phyloP scores from a whole-genome alignment of 2,797 vertebrate genomes.

The Iguana delicatissima region DNA sequence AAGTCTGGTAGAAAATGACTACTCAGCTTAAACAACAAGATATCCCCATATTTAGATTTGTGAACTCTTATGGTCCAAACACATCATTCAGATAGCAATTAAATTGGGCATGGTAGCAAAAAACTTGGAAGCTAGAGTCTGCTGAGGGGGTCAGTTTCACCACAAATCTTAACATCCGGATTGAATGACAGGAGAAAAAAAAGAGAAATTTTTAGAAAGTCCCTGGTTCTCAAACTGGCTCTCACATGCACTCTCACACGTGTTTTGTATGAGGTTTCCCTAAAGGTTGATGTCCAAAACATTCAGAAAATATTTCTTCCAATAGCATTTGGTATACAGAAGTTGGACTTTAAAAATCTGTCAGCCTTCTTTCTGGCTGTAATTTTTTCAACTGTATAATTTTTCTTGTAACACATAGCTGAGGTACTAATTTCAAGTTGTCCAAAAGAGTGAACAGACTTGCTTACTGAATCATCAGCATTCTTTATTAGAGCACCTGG shows the following conservation, averaged over 20 bases:
- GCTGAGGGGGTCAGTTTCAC: not conserved
- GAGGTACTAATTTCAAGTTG: slow-evolving; percentile 7
- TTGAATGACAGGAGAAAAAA: not conserved
- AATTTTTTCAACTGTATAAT: not conserved
- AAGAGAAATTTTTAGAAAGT: not conserved
- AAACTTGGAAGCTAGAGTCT: not conserved
- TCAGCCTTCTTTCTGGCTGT: not conserved
- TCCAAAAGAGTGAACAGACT: not conserved
- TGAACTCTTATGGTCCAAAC: not conserved
- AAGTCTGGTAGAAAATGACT: not conserved
- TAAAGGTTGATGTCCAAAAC: not conserved
- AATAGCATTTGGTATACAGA: not conserved
- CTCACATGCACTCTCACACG: no score
- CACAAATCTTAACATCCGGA: not conserved
- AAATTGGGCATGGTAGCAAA: not conserved
- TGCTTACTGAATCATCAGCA: slow-evolving; percentile 36
- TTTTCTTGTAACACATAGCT: slow-evolving; percentile 8
- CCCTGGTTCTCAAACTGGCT: not conserved
- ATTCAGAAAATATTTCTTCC: not conserved
- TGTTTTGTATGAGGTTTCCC: not conserved
- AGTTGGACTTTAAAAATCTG: not conserved
- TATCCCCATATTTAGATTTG: not conserved
- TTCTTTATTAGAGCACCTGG: slow-evolving; percentile 31
- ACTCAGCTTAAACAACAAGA: no score
- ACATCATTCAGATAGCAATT: not conserved